phyloP scores from a whole-genome alignment of 2,888 invertebrate genomes.

The Leptinotarsa rubiginosa region DNA sequence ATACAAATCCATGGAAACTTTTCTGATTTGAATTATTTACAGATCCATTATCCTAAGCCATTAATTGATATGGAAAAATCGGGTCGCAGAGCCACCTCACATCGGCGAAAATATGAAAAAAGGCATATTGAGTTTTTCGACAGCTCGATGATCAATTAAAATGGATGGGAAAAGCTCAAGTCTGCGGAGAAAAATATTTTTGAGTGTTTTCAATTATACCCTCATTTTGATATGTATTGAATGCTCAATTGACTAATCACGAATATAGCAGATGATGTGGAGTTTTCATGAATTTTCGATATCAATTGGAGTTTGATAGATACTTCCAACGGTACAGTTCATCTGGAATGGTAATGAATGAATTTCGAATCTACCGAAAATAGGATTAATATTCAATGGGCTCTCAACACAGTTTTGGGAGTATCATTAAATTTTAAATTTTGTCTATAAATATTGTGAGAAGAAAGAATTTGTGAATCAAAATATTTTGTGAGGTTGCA shows the following conservation, averaged over 20 bases:
- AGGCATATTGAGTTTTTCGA: slow-evolving; percentile 15
- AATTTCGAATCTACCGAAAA: slow-evolving; percentile 3
- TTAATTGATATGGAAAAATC: slow-evolving; percentile 18
- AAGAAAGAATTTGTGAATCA: no score
- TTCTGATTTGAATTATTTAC: slow-evolving; percentile 5
- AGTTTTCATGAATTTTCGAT: slow-evolving; percentile 4
- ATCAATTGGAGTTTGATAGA: slow-evolving; percentile 11
- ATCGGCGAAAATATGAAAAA: slow-evolving; percentile 1
- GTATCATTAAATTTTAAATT: neutral
- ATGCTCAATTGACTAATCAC: slow-evolving; percentile 1
- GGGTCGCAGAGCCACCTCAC: neutral
- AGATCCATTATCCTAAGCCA: neutral
- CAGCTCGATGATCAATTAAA: slow-evolving; percentile 11
- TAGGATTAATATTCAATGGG: neutral
- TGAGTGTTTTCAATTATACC: slow-evolving; percentile 27
- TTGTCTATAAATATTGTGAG: neutral
- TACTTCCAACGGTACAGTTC: slow-evolving; percentile 6
- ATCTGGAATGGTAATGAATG: slow-evolving; percentile 12
- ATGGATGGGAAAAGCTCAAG: slow-evolving; percentile 11
- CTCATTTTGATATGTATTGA: slow-evolving; percentile 10
- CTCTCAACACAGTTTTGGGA: neutral
- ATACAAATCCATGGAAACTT: neutral
- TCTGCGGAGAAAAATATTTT: slow-evolving; percentile 21
- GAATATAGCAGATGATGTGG: slow-evolving; percentile 4
- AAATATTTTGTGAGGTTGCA: no score